Conservation (phyloP, 2,113 vertebrate species). For the Pelvicachromis taeniatus region DNA sequence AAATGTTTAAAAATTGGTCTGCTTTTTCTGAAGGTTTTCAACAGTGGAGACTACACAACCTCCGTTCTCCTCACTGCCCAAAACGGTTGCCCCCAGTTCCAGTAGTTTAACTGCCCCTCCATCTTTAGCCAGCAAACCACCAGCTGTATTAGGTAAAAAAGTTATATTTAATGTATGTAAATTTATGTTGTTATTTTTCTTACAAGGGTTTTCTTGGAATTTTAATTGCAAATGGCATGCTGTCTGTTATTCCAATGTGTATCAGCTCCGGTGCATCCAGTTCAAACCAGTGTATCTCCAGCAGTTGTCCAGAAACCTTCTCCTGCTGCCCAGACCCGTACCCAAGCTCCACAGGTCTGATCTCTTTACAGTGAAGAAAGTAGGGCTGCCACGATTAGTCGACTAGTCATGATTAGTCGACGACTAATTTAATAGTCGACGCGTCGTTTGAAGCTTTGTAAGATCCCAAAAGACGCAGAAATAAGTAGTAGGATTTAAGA, state of each 20-base stretch:
- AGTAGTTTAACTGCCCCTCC: slow-evolving; percentile 44
- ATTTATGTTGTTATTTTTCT: not conserved
- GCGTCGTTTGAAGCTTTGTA: no score
- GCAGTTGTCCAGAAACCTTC: slow-evolving; percentile 74
- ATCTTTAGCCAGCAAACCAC: slow-evolving; percentile 15
- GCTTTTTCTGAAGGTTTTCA: slow-evolving; percentile 71
- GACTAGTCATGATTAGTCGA: no score
- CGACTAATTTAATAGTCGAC: no score
- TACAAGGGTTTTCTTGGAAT: not conserved
- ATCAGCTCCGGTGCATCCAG: slow-evolving; percentile 57
- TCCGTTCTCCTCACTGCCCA: slow-evolving; percentile 74
- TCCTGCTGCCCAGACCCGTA: slow-evolving; percentile 60
- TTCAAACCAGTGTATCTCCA: slow-evolving; percentile 59
- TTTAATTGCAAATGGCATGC: not conserved
- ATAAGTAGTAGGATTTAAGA: no score
- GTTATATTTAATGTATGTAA: not conserved
- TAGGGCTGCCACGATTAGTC: no score
- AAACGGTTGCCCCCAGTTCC: slow-evolving; percentile 52
- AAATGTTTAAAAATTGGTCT: not conserved
- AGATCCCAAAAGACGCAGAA: no score
- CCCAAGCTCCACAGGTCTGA: slow-evolving; percentile 75
- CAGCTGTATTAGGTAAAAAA: slow-evolving; percentile 51
- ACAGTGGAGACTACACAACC: slow-evolving; percentile 58
- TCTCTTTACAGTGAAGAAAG: not conserved
- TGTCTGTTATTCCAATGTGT: not conserved